A percentile compares a stretch with the other conserved stretches of the same genome.
Evolutionary conservation across 1,140 invertebrate species (phyloP).

Genomic region (Nasonia vitripennis): DNA sequence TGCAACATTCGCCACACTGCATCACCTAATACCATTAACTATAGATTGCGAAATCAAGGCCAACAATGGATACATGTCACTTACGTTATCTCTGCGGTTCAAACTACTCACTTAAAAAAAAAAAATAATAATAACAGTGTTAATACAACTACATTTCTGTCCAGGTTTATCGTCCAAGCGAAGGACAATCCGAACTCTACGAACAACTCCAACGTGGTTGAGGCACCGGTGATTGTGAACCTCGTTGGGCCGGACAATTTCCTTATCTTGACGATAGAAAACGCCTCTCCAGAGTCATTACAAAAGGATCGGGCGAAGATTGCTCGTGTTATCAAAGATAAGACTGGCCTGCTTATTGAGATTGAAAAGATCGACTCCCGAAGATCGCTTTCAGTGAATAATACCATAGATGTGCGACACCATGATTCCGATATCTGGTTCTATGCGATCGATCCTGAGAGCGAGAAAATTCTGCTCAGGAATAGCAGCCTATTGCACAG

Average conservation of each 20-base stretch:
- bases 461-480: conserved; percentile 83
- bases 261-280: conserved; percentile 85
- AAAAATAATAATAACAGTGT: neutral
- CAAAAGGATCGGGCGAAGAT: conserved; percentile 80
- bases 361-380: conserved; percentile 85
- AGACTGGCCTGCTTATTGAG: conserved; percentile 84
- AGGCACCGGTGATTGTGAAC: conserved; percentile 83
- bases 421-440: conserved; percentile 91
- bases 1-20: no score
- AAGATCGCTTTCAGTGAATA: conserved; percentile 82
- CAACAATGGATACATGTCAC: neutral
- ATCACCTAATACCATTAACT: no score
- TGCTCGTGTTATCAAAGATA: conserved; percentile 82
- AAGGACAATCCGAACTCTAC: conserved; percentile 83
- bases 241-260: conserved; percentile 82
- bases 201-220: conserved; percentile 78
- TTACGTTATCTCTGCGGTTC: no score
- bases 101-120: neutral
- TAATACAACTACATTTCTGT: neutral
- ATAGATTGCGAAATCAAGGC: neutral
- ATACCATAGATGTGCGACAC: conserved; percentile 83
- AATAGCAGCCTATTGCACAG: conserved; percentile 83
- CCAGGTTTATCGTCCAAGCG: conserved; percentile 82
- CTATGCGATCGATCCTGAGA: conserved; percentile 87
- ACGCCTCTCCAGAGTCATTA: conserved; percentile 83